phyloP scores from a whole-genome alignment of 2,888 invertebrate genomes.

The Sicus ferrugineus region DNA sequence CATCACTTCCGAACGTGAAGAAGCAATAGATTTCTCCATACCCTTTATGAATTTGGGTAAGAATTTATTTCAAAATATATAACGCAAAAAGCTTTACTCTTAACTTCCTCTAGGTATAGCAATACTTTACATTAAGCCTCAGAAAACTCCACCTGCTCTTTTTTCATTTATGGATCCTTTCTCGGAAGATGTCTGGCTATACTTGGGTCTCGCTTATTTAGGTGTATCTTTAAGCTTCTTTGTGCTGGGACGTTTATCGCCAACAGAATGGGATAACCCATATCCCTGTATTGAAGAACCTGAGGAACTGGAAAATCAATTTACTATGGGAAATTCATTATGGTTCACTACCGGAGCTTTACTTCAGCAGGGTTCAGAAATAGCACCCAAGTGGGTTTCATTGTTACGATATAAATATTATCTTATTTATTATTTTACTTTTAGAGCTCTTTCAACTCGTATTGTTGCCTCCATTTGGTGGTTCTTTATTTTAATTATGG shows the following conservation, averaged over 20 bases:
- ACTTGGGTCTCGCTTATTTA: conserved; percentile 80
- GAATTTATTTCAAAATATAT: not conserved
- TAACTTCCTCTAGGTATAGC: conserved; percentile 73
- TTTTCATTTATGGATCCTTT: conserved; percentile 94
- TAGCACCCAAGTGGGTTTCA: conserved; percentile 81
- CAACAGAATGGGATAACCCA: conserved; percentile 89
- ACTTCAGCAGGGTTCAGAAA: conserved; percentile 87
- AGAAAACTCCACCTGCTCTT: conserved; percentile 81
- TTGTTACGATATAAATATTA: not conserved
- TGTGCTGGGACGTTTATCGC: conserved; percentile 80
- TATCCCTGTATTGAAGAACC: conserved; percentile 86
- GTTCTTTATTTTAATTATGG: conserved; percentile 83
- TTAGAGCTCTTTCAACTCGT: conserved; percentile 86
- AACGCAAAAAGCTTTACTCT: not conserved
- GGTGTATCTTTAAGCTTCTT: conserved; percentile 79
- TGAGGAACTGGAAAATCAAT: conserved; percentile 83
- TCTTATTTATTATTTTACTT: conserved; percentile 51
- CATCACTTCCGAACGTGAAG: conserved; percentile 86
- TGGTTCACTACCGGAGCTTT: conserved; percentile 89
- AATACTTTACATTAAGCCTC: conserved; percentile 87
- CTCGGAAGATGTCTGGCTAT: conserved; percentile 84
- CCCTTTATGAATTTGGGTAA: conserved; percentile 91
- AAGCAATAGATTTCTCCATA: conserved; percentile 91
- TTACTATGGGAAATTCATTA: conserved; percentile 81
- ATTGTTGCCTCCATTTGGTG: conserved; percentile 88